Conservation (phyloP, 2,888 invertebrate genomes). For the Charanyca ferruginea region DNA sequence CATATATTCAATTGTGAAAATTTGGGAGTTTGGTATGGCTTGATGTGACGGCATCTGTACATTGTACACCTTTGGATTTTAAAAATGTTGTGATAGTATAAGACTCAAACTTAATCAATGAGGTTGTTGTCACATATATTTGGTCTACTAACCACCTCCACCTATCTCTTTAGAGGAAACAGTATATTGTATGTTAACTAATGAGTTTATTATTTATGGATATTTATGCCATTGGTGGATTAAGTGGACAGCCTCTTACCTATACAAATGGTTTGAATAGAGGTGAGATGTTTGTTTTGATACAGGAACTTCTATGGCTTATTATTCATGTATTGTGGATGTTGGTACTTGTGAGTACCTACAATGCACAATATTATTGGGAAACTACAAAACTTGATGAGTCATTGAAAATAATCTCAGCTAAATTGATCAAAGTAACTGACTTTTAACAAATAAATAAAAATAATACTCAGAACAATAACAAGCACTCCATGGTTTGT, state of each 20-base stretch:
- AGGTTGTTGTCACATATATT: background rate
- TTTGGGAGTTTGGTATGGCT: no score
- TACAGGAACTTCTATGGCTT: background rate
- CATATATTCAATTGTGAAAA: no score
- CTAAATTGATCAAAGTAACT: background rate
- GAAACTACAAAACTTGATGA: background rate
- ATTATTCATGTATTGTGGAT: background rate
- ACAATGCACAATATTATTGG: background rate
- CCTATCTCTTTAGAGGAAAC: background rate
- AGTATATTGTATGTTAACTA: background rate
- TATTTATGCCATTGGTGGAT: background rate
- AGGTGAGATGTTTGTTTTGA: background rate
- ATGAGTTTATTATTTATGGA: background rate
- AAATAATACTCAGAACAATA: no score
- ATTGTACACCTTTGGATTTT: conserved; percentile 1
- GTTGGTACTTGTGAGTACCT: background rate
- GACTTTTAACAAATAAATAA: no score
- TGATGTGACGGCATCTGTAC: no score
- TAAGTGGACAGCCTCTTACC: background rate
- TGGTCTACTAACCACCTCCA: background rate
- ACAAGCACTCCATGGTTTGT: no score
- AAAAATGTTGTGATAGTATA: background rate
- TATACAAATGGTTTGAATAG: background rate
- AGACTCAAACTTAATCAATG: background rate
- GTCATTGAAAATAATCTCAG: conserved; percentile 9